Evolutionary conservation across 2,888 invertebrate species (phyloP), one percentile per base, ranked within the genome.

Genomic region (Scaptomyza reducta): DNA sequence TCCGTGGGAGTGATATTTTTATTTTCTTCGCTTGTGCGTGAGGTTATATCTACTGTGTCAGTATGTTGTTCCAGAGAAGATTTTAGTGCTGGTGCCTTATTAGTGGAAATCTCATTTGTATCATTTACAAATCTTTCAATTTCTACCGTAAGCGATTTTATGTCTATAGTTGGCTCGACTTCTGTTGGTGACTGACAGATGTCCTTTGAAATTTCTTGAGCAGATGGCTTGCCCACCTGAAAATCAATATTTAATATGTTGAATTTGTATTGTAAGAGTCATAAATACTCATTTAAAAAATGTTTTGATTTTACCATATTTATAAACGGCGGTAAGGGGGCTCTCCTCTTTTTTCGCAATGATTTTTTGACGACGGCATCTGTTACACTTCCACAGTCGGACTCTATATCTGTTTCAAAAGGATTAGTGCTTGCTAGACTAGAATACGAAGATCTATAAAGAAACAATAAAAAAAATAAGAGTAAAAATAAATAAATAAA

Each of bases 291-390:
- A 14, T 10, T 0, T 33, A 54, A 14, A 33, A 9, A 16, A 2
- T 6, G 0, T 18, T 33, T 5, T 4, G 10, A 33, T 3, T 22
- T 40, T 61, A 74, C 74, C 74, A 65, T 58, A 54, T 78, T 69
- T 51, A 53, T 56, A n/a, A 44, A 60, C 25, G 93, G 95, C 6
- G 94, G 94, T 51, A 92, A 93, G 0, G 95, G 94, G 0, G 95
- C 95, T 67, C 93, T 93, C 71, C 94, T 93, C 90, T 95, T 95
- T 91, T 95, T 95, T 31, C 94, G 93, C 13, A 93, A 93, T 35
- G 93, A 92, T 50, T 93, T 77, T 25, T 40, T 25, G 31, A 54
- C 61, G 3, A 42, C 14, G 3, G 47, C 11, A 33, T 50, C 33
- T 41, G 42, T 55, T 44, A 38, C 35, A 72, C 57, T 75, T 49